A percentile compares a stretch with the other conserved stretches of the same genome.
These are phyloP conservation scores for Pantelozetes paolii DNA, from an alignment of 2,888 invertebrate genomes.

Conservation along the genomic window DNA sequence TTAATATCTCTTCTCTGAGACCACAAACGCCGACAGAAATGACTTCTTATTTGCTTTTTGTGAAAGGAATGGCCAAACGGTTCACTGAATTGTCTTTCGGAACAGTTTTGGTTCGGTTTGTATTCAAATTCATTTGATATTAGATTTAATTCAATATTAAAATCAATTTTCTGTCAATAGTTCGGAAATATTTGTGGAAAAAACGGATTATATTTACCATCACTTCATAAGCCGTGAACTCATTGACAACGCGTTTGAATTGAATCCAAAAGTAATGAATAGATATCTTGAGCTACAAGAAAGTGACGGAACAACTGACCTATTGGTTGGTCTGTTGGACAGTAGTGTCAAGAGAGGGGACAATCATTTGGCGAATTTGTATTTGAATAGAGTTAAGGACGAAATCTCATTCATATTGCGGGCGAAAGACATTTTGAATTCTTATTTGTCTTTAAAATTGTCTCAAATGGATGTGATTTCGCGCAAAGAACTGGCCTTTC, in stretches of 20 bases:
- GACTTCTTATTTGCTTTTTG: conserved; percentile 46
- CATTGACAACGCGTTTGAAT: conserved; percentile 47
- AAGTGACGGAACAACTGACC: not conserved
- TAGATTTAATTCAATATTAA: not conserved
- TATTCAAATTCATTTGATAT: not conserved
- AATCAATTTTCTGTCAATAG: not conserved
- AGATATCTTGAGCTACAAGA: conserved; percentile 46
- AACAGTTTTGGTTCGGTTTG: conserved; percentile 43
- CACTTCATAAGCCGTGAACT: conserved; percentile 46
- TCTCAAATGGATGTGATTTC: not conserved
- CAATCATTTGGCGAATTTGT: conserved; percentile 43
- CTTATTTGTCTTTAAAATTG: not conserved
- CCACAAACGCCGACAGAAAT: conserved; percentile 45
- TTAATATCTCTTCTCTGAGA: not conserved
- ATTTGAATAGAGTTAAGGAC: conserved; percentile 46
- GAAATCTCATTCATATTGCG: conserved; percentile 46
- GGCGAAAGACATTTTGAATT: conserved; percentile 47
- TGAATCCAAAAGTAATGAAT: conserved; percentile 45
- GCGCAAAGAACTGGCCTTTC: conserved; percentile 45
- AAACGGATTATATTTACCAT: conserved; percentile 45
- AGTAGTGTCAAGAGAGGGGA: conserved; percentile 42
- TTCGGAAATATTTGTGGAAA: conserved; percentile 45
- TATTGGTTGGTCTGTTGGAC: conserved; percentile 35
- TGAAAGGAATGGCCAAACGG: conserved; percentile 47
- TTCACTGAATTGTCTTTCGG: conserved; percentile 47